These are phyloP conservation scores for Xyrichtys novacula DNA, from an alignment of 2,797 vertebrate species.

Conservation along the genomic window DNA sequence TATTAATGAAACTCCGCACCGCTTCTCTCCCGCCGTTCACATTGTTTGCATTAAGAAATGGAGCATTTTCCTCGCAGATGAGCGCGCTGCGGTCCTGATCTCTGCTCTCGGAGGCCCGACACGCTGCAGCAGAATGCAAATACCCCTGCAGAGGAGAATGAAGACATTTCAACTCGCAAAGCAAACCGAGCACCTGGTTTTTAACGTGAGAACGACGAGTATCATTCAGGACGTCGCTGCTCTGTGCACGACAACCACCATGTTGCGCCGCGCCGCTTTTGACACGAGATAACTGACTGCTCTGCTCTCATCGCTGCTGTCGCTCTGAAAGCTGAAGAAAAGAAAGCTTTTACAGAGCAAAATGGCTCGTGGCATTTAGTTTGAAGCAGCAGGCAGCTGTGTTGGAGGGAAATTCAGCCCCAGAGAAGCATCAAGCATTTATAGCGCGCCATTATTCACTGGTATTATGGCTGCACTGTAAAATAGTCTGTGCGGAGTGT, in stretches of 20 bases:
- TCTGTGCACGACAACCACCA: background rate
- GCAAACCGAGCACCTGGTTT: slow-evolving; percentile 25
- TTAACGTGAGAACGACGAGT: background rate
- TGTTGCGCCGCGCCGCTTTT: background rate
- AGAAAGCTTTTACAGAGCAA: background rate
- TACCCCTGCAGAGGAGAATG: slow-evolving; percentile 23
- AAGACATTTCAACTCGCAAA: slow-evolving; percentile 32
- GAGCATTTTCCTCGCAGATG: slow-evolving; percentile 15
- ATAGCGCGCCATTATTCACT: slow-evolving; percentile 2
- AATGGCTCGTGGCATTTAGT: slow-evolving; percentile 39
- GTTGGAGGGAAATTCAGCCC: slow-evolving; percentile 27
- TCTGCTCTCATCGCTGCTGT: slow-evolving; percentile 14
- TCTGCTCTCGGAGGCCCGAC: background rate
- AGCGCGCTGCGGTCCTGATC: slow-evolving; percentile 4
- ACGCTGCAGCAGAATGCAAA: slow-evolving; percentile 17
- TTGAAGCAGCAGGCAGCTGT: slow-evolving; percentile 36
- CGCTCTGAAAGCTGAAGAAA: slow-evolving; percentile 18
- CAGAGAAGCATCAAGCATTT: slow-evolving; percentile 35
- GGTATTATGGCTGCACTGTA: background rate
- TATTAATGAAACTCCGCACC: slow-evolving; percentile 31
- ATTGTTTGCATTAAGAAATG: slow-evolving; percentile 36
- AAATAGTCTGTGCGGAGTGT: background rate
- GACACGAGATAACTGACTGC: slow-evolving; percentile 22
- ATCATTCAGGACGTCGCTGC: background rate
- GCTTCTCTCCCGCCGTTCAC: slow-evolving; percentile 1